phyloP scores from a whole-genome alignment of 2,113 vertebrate genomes.

The Phycodurus eques region DNA sequence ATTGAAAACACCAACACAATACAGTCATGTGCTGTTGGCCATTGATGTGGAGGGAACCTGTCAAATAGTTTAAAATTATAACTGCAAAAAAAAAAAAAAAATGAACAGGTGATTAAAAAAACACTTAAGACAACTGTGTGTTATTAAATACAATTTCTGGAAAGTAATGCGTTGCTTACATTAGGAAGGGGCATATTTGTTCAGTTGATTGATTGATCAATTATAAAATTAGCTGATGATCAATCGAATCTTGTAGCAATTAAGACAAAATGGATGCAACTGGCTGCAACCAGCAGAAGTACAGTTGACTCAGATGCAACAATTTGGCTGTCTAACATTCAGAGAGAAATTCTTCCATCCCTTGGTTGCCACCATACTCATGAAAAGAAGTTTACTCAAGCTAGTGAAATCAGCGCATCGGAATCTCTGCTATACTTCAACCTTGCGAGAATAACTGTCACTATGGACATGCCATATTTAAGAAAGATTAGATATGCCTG shows the following conservation, averaged over 20 bases:
- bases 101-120: background rate
- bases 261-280: no score
- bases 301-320: no score
- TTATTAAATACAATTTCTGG: background rate
- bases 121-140: background rate
- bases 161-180: background rate
- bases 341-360: no score
- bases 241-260: background rate
- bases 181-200: background rate
- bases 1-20: conserved; percentile 17
- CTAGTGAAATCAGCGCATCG: no score
- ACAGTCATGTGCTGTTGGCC: background rate
- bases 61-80: background rate
- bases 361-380: no score
- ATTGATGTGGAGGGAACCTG: conserved; percentile 4
- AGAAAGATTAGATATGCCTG: no score
- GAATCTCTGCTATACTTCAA: no score
- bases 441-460: no score
- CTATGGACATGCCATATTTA: no score
- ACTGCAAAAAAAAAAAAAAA: background rate
- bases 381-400: no score
- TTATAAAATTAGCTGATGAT: background rate
- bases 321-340: no score
- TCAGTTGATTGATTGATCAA: background rate
- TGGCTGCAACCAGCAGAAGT: no score